Base-by-base conservation (phyloP, 2,888 invertebrate genomes). In the Parnassius glacialis region DNA sequence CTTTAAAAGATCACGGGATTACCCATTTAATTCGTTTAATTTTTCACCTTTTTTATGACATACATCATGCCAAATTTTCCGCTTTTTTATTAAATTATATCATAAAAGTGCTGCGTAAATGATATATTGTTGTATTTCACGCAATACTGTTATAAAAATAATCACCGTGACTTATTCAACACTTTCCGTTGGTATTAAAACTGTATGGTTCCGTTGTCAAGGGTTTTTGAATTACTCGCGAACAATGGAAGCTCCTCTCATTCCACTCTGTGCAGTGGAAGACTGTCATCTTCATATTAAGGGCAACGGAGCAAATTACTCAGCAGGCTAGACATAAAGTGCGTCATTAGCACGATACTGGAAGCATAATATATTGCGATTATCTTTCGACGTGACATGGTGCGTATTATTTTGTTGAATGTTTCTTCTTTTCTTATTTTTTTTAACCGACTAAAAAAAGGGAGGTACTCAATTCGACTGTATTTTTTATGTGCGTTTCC, bases 241-340 rank as follows among this genome's bases (percentile, higher is more conserved):
- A 50, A 57, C 57, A 57, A 57, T 57, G 41, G 50, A 13, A 13
- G 12, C 16, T 45, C 50, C 47, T 47, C n/a, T 10, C 57, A 42
- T 48, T 47, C 12, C 13, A 50, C 12, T 57, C 57, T 11, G 34
- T 42, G 57, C 47, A 50, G 57, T 57, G 57, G 57, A 57, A 57
- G 57, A 47, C 42, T 41, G 48, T 42, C 53, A 42, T 43, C 57
- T 57, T 50, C 41, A 41, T 13, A 50, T 57, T 57, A 57, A 50
- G 57, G 57, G 57, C 57, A 57, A 16, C 16, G 57, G 48, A 11
- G 56, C 41, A 48, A 56, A 56, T 41, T 48, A 34, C 20, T 41
- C 57, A 57, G 47, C 56, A n/a, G 41, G 48, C 48, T 48, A 53
- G 43, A 42, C 43, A 43, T 42, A 13, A 16, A 43, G 52, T 11